These are phyloP conservation scores for Gopherus flavomarginatus DNA, from an alignment of 2,113 vertebrate species.

Conservation along the genomic window DNA sequence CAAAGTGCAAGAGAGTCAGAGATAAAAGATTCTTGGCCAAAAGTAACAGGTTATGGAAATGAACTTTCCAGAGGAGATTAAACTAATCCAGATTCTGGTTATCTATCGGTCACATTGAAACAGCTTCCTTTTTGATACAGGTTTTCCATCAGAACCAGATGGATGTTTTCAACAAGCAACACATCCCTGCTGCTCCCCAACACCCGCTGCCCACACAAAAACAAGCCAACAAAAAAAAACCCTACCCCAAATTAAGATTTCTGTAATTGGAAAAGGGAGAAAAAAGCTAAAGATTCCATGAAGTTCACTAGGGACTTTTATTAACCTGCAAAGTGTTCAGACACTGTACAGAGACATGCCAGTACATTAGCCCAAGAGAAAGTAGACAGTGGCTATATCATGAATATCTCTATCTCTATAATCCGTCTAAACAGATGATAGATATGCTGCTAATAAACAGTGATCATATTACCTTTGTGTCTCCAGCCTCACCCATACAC, in stretches of 20 bases:
- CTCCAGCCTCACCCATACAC: too few relatives aligned
- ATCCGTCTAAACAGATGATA: too few relatives aligned
- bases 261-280: background rate
- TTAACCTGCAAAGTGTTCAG: background rate
- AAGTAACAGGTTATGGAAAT: background rate
- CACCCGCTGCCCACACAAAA: background rate
- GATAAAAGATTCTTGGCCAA: background rate
- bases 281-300: background rate
- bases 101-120: background rate
- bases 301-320: background rate
- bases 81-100: background rate
- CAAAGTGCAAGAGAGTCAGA: background rate
- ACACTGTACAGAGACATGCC: background rate
- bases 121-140: background rate
- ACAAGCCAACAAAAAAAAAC: background rate
- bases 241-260: background rate
- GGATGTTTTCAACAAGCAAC: background rate
- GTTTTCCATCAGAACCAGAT: background rate
- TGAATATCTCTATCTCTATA: too few relatives aligned
- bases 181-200: background rate
- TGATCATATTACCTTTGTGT: background rate
- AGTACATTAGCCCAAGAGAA: background rate
- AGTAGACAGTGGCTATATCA: background rate
- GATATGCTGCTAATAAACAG: background rate
- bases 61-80: background rate